A percentile compares a stretch with the other conserved stretches of the same genome.
Evolutionary conservation across 2,113 vertebrate species (phyloP).

Genomic region (Dromiciops gliroides): DNA sequence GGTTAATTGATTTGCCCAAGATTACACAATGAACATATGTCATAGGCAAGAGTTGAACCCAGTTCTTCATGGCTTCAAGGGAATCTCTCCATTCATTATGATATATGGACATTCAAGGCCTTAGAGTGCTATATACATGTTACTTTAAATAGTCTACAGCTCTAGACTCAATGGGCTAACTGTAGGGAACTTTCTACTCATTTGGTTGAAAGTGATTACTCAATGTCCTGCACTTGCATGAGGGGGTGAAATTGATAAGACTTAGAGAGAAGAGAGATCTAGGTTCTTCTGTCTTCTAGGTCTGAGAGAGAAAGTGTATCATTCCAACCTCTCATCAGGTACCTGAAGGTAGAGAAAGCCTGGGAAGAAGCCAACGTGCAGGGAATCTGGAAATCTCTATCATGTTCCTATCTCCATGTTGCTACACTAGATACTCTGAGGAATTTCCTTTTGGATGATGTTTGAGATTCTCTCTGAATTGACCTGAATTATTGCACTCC

Average conservation of each 20-base stretch:
- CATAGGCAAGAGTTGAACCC: background rate
- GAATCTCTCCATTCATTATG: background rate
- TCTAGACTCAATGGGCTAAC: background rate
- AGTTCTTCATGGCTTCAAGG: background rate
- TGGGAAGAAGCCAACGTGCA: background rate
- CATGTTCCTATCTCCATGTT: background rate
- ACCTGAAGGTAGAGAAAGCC: background rate
- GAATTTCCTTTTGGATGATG: background rate
- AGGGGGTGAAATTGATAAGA: background rate
- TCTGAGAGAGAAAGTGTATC: background rate
- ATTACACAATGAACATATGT: background rate
- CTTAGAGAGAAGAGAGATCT: background rate
- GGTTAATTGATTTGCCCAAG: background rate
- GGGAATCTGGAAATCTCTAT: background rate
- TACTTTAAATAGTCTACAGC: background rate
- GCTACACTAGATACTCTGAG: background rate
- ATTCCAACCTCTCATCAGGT: background rate
- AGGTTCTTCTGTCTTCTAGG: background rate
- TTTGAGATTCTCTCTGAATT: background rate
- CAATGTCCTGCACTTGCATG: background rate
- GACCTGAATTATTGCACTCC: background rate
- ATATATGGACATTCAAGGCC: background rate
- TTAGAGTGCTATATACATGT: background rate
- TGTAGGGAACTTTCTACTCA: background rate
- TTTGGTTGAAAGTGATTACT: background rate